These are phyloP conservation scores for Psittacus erithacus DNA, from an alignment of 2,113 vertebrate species.

Conservation along the genomic window DNA sequence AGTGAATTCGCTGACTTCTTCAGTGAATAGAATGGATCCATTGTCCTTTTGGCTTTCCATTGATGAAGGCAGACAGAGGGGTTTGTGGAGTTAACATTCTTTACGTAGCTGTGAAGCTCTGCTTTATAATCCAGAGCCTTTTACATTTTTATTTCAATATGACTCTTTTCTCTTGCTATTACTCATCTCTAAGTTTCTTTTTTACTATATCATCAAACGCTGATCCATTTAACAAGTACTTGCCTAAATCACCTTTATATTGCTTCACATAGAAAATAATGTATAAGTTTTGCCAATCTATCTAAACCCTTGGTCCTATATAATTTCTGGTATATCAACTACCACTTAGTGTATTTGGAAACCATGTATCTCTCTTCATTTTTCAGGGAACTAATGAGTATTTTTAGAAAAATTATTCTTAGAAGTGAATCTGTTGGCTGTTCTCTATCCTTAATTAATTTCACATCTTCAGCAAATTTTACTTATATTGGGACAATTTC, in stretches of 20 bases:
- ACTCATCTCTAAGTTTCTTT: slow-evolving; percentile 23
- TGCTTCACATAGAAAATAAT: neutral
- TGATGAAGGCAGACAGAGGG: neutral
- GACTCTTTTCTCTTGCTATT: slow-evolving; percentile 20
- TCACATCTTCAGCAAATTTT: slow-evolving; percentile 32
- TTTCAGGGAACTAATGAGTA: slow-evolving; percentile 13
- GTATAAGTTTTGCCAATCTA: neutral
- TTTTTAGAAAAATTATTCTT: slow-evolving; percentile 56
- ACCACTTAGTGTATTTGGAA: neutral
- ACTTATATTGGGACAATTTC: neutral
- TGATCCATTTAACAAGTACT: slow-evolving; percentile 5
- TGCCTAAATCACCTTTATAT: slow-evolving; percentile 8
- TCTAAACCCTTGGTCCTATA: neutral
- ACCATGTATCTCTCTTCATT: neutral
- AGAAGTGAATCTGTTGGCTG: slow-evolving; percentile 8
- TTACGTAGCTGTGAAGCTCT: neutral
- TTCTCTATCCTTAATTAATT: slow-evolving; percentile 35
- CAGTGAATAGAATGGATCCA: neutral
- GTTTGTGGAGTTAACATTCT: neutral
- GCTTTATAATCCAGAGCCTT: slow-evolving; percentile 1
- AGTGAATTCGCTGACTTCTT: neutral
- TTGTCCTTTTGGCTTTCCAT: neutral
- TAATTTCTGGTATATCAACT: slow-evolving; percentile 16
- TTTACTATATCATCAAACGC: slow-evolving; percentile 13
- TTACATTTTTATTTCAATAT: neutral